Evolutionary conservation across 2,888 invertebrate species (phyloP).

Genomic region (Lasius fuliginosus): DNA sequence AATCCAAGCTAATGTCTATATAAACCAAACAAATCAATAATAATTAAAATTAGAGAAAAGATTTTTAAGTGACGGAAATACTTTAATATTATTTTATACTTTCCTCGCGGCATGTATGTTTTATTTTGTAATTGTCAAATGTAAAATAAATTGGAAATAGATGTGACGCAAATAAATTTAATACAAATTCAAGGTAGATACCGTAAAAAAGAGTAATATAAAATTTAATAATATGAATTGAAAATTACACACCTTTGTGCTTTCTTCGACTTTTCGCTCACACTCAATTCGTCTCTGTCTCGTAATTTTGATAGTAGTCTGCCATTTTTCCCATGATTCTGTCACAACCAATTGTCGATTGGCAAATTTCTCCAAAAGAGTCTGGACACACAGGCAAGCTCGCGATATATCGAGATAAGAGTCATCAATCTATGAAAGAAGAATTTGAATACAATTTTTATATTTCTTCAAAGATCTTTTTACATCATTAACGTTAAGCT

Average conservation of each 20-base stretch:
- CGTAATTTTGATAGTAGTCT: constrained; percentile 88
- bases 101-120: neutral
- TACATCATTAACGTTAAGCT: constrained; percentile 28
- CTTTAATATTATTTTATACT: constrained; percentile 12
- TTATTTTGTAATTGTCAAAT: constrained; percentile 1
- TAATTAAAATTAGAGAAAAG: constrained; percentile 24
- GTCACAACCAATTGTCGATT: constrained; percentile 89
- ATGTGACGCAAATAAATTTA: neutral
- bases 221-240: constrained; percentile 68
- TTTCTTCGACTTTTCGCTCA: constrained; percentile 87
- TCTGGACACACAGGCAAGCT: constrained; percentile 90
- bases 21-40: constrained; percentile 59
- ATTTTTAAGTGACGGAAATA: neutral
- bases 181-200: neutral
- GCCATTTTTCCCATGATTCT: constrained; percentile 91
- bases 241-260: constrained; percentile 85
- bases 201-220: neutral
- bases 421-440: constrained; percentile 88
- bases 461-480: constrained; percentile 1
- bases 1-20: constrained; percentile 89
- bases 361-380: constrained; percentile 90
- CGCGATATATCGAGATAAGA: constrained; percentile 90
- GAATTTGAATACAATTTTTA: constrained; percentile 48
- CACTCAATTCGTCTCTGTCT: constrained; percentile 85
- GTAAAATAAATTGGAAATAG: neutral